Percentiles rank a stretch among this genome's conserved stretches.
phyloP scores from a whole-genome alignment of 2,888 invertebrate species.

The Osedax frankpressi region DNA sequence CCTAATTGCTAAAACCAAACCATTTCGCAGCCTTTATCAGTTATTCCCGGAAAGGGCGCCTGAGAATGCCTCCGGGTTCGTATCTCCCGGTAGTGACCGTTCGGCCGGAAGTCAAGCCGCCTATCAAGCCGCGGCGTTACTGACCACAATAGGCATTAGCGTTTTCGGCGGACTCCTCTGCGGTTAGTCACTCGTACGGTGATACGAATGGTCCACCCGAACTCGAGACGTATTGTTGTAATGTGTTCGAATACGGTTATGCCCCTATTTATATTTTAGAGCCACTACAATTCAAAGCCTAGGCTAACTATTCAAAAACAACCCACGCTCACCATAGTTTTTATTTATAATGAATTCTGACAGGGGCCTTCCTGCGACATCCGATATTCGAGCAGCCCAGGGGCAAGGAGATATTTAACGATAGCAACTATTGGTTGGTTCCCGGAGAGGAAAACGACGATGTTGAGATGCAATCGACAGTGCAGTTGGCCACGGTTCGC shows the following conservation, averaged over 20 bases:
- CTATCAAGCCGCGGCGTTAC: conserved; percentile 34
- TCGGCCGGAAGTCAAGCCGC: conserved; percentile 31
- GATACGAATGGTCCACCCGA: no score
- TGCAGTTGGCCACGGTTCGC: not conserved
- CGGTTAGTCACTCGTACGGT: no score
- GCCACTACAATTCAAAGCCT: no score
- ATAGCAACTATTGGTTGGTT: not conserved
- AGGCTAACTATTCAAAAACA: no score
- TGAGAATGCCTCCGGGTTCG: not conserved
- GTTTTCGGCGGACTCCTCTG: conserved; percentile 34
- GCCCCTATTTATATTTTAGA: no score
- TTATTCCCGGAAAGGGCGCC: conserved; percentile 6
- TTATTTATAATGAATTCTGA: no score
- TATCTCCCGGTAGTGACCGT: conserved; percentile 46
- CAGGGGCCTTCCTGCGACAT: not conserved
- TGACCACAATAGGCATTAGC: conserved; percentile 32
- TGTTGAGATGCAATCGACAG: not conserved
- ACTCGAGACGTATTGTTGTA: no score
- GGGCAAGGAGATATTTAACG: not conserved
- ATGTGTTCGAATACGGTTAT: no score
- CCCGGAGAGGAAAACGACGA: not conserved
- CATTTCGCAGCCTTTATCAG: not conserved
- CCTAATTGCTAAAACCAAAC: no score
- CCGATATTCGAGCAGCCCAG: not conserved
- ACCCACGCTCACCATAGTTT: no score